Evolutionary conservation across 37 sponge, comb jelly and placozoan species (phyloP), one percentile per base, ranked within the genome.

Genomic region (Axinella damicornis): DNA sequence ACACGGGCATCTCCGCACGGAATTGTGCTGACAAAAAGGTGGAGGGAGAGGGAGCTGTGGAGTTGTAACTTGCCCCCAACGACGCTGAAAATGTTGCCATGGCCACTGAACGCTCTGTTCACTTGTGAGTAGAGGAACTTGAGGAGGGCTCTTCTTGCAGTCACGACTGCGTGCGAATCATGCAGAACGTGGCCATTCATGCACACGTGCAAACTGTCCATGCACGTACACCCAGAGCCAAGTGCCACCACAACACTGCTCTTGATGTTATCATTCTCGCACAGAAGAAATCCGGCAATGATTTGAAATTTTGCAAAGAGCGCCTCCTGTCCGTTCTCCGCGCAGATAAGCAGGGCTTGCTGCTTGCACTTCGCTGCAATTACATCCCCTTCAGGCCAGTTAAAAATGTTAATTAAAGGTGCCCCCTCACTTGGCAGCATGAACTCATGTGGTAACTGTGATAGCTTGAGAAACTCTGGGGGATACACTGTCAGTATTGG

Each of bases 1-100:
- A 88, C n/a, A 31, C 85, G 55, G 15, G 91, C 91, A 76, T 96
- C 97, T 15, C 97, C 97, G 71, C 94, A 93, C 12, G 97, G 97
- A 12, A 89, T 69, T 24, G 86, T 79, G 73, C 91, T 89, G 74
- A 96, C 83, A 92, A 85, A 96, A 31, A 96, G 88, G 71, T 96
- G 97, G 81, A 93, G 90, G 19, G 87, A 69, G 53, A 93, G 46
- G 5, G 73, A 71, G 28, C 19, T 17, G 53, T 38, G 22, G 53
- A 71, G 73, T 15, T 41, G 41, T 19, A 71, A 53, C 28, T 71
- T 71, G 24, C 53, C 53, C 41, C 27, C 73, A 38, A 21, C 21
- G 15, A n/a, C 22, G 53, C 22, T 28, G 16, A 71, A 41, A 46
- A 71, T 41, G 37, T 46, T 71, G 24, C 4, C 24, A 19, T 38